Evolutionary conservation across 2,113 vertebrate species (phyloP), one percentile per base, ranked within the genome.

Genomic region (Trichomycterus rosablanca): DNA sequence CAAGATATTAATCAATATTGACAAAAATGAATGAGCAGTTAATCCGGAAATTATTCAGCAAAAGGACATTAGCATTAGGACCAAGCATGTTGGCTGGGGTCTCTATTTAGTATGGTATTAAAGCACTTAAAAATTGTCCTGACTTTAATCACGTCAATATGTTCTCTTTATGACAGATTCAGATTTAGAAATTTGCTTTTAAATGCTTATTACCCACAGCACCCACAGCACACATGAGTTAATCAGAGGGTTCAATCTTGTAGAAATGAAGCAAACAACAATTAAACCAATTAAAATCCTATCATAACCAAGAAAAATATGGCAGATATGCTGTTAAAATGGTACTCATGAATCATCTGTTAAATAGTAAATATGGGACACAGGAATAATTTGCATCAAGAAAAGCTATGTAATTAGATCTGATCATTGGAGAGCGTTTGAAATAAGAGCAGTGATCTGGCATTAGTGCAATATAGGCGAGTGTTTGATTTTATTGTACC

Each of bases 1-100:
- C 91, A 91, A 91, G 85, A 88, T 87, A 92, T 91, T 85, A 90
- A 90, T 92, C 90, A 92, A 82, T 84, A 82, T 70, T 69, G 70
- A 79, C 65, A 2, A 48, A 69, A 66, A 60, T 70, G 28, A 53
- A 63, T 59, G 56, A 65, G 44, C 66, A 71, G 71, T 56, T 53
- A 53, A 19, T 32, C 53, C 43, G 49, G 24, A 28, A 52, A 58
- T 24, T 37, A 46, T 37, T 61, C 55, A 50, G 46, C 7, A 37
- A 54, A 16, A 23, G 42, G 23, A 45, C 34, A 24, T 55, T 55
- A 28, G 35, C 19, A 24, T 32, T 20, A 30, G 34, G 4, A n/a
- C 7, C 22, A 20, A 20, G 19, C 7, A 20, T 20, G 4, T 20
- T 3, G 30, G 4, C 12, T 42, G 5, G 53, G 42, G 24, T 19